Evolutionary conservation across 1,140 invertebrate genomes (phyloP).

Genomic region (Capitella teleta): DNA sequence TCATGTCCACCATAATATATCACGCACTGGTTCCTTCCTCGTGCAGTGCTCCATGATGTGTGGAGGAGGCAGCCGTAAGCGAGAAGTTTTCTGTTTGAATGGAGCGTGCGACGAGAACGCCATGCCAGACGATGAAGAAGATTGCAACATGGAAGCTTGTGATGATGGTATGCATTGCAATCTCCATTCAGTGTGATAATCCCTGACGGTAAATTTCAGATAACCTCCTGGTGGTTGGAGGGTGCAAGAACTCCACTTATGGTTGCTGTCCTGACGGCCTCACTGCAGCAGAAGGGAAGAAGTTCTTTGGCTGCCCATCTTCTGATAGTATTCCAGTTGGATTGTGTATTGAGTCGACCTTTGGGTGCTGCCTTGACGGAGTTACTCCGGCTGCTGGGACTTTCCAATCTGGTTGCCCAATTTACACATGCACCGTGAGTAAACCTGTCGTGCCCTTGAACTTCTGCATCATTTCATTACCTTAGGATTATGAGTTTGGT

Average conservation of each 20-base stretch:
- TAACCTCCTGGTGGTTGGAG: slow-evolving; percentile 4
- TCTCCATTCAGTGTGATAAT: background rate
- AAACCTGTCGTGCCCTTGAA: slow-evolving; percentile 30
- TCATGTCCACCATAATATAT: background rate
- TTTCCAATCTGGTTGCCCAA: slow-evolving; percentile 24
- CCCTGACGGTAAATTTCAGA: background rate
- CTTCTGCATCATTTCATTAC: background rate
- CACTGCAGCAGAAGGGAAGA: slow-evolving; percentile 33
- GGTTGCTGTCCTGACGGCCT: slow-evolving; percentile 40
- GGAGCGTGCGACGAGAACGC: slow-evolving; percentile 6
- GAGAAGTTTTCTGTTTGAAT: slow-evolving; percentile 10
- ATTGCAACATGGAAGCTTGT: slow-evolving; percentile 10
- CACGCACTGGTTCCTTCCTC: background rate
- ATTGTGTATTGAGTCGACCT: slow-evolving; percentile 25
- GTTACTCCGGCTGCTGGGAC: slow-evolving; percentile 31
- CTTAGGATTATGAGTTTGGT: slow-evolving; percentile 21
- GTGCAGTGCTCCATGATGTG: slow-evolving; percentile 10
- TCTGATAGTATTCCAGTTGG: slow-evolving; percentile 12
- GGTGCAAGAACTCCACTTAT: slow-evolving; percentile 15
- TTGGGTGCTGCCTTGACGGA: slow-evolving; percentile 37
- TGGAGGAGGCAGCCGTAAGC: slow-evolving; percentile 8
- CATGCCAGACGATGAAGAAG: slow-evolving; percentile 1
- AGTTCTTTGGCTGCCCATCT: slow-evolving; percentile 27
- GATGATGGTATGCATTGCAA: slow-evolving; percentile 7
- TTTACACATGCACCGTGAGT: slow-evolving; percentile 22